These are phyloP conservation scores for Drosophila anomalipes DNA, from an alignment of 2,888 invertebrate genomes.

Conservation along the genomic window DNA sequence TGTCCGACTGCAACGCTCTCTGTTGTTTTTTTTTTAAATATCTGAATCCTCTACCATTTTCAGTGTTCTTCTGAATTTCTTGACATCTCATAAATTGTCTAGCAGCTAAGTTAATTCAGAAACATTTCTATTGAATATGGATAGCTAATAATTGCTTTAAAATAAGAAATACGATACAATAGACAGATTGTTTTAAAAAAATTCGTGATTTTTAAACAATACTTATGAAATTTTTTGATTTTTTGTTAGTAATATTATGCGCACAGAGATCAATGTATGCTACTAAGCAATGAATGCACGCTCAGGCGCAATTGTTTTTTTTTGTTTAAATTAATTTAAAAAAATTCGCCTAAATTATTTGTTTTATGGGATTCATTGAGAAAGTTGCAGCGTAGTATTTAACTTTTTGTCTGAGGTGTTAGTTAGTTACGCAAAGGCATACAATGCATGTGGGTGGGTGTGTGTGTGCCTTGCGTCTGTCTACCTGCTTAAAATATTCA, in stretches of 20 bases:
- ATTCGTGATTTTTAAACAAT: not conserved
- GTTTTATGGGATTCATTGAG: constrained; percentile 60
- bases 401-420: constrained; percentile 40
- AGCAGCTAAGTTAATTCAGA: not conserved
- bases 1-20: too few species aligned
- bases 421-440: constrained; percentile 35
- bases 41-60: not conserved
- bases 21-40: not conserved
- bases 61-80: not conserved
- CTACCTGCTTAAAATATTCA: constrained; percentile 21
- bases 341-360: not conserved
- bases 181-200: not conserved
- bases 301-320: constrained; percentile 3
- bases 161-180: not conserved
- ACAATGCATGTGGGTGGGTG: constrained; percentile 40
- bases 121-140: not conserved
- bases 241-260: not conserved
- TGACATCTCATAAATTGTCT: not conserved
- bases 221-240: not conserved
- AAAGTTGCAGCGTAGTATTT: constrained; percentile 58
- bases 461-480: constrained; percentile 5
- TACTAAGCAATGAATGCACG: constrained; percentile 31
- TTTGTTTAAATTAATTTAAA: not conserved
- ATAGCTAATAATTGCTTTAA: not conserved
- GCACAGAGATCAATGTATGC: not conserved